A percentile compares a stretch with the other conserved stretches of the same genome.
phyloP scores from a whole-genome alignment of 2,113 vertebrate genomes.

The Zootoca vivipara region DNA sequence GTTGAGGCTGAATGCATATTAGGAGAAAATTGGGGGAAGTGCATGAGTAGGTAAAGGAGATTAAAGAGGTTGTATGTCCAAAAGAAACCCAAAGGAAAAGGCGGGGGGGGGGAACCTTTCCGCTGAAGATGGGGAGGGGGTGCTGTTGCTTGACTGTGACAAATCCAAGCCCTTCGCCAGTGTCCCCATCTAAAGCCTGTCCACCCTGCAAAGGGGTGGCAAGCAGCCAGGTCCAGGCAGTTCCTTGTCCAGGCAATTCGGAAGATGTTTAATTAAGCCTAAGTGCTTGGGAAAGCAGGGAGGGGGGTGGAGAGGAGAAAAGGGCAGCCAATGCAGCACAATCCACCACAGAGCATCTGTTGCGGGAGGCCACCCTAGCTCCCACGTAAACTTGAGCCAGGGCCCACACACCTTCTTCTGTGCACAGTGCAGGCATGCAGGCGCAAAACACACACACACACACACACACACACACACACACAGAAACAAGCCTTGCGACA shows the following conservation, averaged over 20 bases:
- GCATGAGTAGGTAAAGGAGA: background rate
- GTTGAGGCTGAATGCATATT: background rate
- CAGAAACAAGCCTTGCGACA: background rate
- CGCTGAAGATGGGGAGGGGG: background rate
- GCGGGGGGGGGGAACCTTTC: background rate
- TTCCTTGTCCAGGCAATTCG: background rate
- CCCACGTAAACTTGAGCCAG: background rate
- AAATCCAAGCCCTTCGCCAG: background rate
- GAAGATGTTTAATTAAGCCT: conserved; percentile 18
- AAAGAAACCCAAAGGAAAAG: background rate
- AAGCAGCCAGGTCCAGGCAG: background rate
- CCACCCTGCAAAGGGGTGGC: background rate
- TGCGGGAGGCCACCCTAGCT: background rate
- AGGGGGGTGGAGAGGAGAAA: background rate
- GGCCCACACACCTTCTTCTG: fast-evolving
- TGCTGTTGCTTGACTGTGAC: background rate
- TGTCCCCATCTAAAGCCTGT: background rate
- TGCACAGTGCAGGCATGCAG: background rate
- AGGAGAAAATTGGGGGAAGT: background rate
- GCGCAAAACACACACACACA: no score
- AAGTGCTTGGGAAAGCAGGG: background rate
- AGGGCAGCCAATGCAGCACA: conserved; percentile 11
- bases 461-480: no score
- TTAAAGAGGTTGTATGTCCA: background rate
- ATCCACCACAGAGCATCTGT: conserved; percentile 4